Percentiles rank a stretch among this genome's conserved stretches.
Conservation (phyloP, 2,888 invertebrate species). For the Agrotis ipsilon region DNA sequence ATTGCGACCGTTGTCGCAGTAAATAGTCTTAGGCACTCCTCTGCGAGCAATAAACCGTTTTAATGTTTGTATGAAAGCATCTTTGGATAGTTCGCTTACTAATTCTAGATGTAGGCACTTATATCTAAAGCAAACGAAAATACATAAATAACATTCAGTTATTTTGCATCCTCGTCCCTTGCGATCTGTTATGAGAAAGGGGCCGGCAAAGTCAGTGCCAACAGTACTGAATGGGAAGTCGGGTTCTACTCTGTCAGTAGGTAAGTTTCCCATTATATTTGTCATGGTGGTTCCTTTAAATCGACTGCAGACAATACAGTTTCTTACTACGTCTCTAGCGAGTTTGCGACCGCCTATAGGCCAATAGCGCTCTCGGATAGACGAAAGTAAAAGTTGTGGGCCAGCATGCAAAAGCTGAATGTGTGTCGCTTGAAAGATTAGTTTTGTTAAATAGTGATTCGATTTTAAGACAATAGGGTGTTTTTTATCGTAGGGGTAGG, state of each 20-base stretch:
- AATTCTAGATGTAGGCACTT: not conserved
- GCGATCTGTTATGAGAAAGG: too few relatives aligned
- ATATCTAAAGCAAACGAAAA: too few relatives aligned
- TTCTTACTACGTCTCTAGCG: not conserved
- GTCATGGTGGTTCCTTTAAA: too few relatives aligned
- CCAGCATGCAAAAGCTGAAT: not conserved
- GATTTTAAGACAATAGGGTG: not conserved
- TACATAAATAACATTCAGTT: too few relatives aligned
- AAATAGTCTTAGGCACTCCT: too few relatives aligned
- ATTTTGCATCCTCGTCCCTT: too few relatives aligned
- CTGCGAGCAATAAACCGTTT: not conserved
- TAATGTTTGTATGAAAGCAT: too few relatives aligned
- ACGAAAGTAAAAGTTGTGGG: not conserved
- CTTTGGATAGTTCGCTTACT: too few relatives aligned
- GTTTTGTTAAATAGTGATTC: not conserved
- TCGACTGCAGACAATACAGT: not conserved
- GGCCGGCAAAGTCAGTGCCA: too few relatives aligned
- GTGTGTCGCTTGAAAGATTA: not conserved
- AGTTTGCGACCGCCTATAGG: not conserved
- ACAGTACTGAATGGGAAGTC: too few relatives aligned
- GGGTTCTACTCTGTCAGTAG: not conserved
- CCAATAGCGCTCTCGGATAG: slow-evolving; percentile 1
- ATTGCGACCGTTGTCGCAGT: too few relatives aligned
- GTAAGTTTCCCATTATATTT: too few relatives aligned
- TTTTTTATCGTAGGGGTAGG: not conserved